Base-by-base conservation (phyloP, 2,888 invertebrate species). In the Eledone cirrhosa region DNA sequence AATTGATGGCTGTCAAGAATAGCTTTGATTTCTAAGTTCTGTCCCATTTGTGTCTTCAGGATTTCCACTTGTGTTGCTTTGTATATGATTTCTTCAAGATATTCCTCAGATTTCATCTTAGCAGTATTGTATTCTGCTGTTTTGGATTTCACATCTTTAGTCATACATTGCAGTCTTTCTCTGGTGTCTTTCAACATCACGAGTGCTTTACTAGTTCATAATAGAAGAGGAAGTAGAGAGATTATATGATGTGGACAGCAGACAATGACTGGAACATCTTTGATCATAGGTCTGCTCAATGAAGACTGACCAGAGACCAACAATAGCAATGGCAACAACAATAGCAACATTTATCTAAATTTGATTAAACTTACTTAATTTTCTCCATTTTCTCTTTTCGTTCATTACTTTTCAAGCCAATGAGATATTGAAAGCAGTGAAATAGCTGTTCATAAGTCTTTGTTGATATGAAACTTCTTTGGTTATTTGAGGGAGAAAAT, bases 161-260 rank as follows among this genome's bases (percentile, higher is more conserved):
- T 88, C 89, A 90, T 90, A 65, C 85, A 84, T 79, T 87, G 87
- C 47, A 88, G 87, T 84, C 90, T 90, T 65, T 83, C 85, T 77
- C 90, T 84, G 0, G 90, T 90, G 82, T 88, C 88, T 80, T 90
- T 89, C 78, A 91, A 81, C n/a, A 90, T 89, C n/a, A 86, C 82
- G n/a, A 91, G 75, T 7, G 88, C 89, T 85, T 89, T 89, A 41
- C 41, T 41, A 41, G 41, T 41, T 41, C 41, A 41, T 41, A 41
- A 41, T 41, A 11, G 11, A 41, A 41, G 41, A 41, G 41, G 5
- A 41, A 41, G 41, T 41, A 41, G 41, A 41, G 11, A 41, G 41
- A 41, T 41, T 41, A 41, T 41, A 41, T 41, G 41, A 41, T 11
- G 0, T 41, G 41, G 5, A 41, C 41, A 41, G 5, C 11, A 41